Evolutionary conservation across 1,140 invertebrate genomes (phyloP), one percentile per base, ranked within the genome.

Genomic region (Leguminivora glycinivorella): DNA sequence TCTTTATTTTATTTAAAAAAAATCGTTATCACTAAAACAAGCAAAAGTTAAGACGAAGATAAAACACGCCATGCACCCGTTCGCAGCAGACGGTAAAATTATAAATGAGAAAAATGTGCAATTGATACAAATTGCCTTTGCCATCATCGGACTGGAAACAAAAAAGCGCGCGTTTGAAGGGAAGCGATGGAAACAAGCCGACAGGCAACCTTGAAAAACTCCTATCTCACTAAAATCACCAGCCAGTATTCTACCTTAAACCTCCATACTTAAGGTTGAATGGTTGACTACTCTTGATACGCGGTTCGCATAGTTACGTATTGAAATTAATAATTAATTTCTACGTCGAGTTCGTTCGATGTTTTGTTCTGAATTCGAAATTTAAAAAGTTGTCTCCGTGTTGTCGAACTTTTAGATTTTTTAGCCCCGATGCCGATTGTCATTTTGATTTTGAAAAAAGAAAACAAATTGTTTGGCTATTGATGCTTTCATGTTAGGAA

Each of bases 361-460:
- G 81, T 85, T 87, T 89, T 87, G 85, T 88, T 87, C 79, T 74
- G 83, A 87, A 87, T 90, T 87, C 85, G 83, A 87, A 85, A 84
- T 84, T 84, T 87, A 76, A 86, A 85, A 85, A 88, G 82, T 82
- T 87, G 83, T 88, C 85, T 82, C 78, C 71, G 34, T 52, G 67
- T 56, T 56, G 29, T 29, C 24, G 56, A 58, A 58, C 25, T 58
- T 63, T 63, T 17, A 29, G 25, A 70, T 67, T 73, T 74, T 72
- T 47, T 74, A 71, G 72, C 69, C 7, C 67, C 31, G 40, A 29
- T 69, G 14, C 43, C 58, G 58, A 63, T 63, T 63, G 58, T 63
- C 58, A 63, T 63, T 63, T 63, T 52, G 47, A 52, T 52, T 52
- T 22, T 9, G 47, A 52, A 52, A 52, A 52, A 52, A 9, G 47